Base-by-base conservation (phyloP, 2,888 invertebrate species). In the Protonemura montana region DNA sequence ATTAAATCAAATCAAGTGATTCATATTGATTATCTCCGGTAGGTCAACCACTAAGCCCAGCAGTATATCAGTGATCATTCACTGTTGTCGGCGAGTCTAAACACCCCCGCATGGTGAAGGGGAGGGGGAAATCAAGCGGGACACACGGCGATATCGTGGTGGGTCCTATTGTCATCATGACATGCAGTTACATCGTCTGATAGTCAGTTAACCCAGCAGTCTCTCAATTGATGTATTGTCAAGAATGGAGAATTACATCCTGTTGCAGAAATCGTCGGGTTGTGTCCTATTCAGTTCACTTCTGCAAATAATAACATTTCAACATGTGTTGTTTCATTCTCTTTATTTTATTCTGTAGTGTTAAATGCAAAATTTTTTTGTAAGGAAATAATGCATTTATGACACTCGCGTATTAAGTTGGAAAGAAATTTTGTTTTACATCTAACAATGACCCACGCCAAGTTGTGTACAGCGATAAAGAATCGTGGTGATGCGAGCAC, bases 191-290 rank as follows among this genome's bases (percentile, higher is more conserved):
- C 35, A 10, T 35, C 35, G 35, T 35, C 35, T 10, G 35, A 35
- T 35, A 59, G 16, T 59, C 59, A 59, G 59, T 59, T 59, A 59
- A 21, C 59, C 59, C 13, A 21, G n/a, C n/a, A n/a, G n/a, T n/a
- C n/a, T n/a, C 59, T 59, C 59, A 59, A 59, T 59, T 59, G 59
- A 59, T 59, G 59, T 21, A 59, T 59, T 59, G 59, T 59, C 59
- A 59, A 59, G 59, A 59, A 59, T 59, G 59, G 59, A 59, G 21
- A 10, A 41, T 21, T 59, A 59, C 59, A 59, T 59, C 59, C 59
- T 59, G 59, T 59, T 59, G 59, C 59, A 59, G 13, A 59, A 59
- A 59, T 59, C 59, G 59, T 13, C 21, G 2, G 16, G 21, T 59
- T 59, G 59, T 59, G 59, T 59, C 59, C 59, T 59, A 59, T 59